Evolutionary conservation across 2,888 invertebrate species (phyloP), one percentile per base, ranked within the genome.

Genomic region (Bimastos eiseni): DNA sequence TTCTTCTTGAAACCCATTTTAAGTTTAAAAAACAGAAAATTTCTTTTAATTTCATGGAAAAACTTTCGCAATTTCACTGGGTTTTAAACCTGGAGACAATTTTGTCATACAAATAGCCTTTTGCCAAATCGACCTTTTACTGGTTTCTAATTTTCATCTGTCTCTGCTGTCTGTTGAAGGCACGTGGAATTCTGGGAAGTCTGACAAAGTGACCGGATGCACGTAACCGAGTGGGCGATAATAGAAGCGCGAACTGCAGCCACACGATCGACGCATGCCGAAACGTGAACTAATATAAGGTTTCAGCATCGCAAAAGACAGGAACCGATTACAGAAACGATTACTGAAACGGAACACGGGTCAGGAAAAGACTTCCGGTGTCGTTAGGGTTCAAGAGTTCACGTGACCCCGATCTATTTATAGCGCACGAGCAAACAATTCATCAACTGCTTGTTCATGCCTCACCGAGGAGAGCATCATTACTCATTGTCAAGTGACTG

Each of bases 101-200:
- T 86, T 86, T 36, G 19, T 37, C 86, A 2, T 2, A 13, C 6
- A 5, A 49, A 86, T 24, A 33, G 21, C 4, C 36, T 86, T 86
- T 86, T 86, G 2, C 36, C 24, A 17, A 21, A n/a, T 86, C 36
- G 24, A 8, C 11, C 19, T 24, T 86, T 86, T 5, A 36, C 86
- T 86, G 37, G 86, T 86, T 86, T 86, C 86, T 86, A 36, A 86
- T 13, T 36, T 36, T 36, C 24, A 19, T 34, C 86, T 86, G 86
- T 86, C 86, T 86, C 86, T 86, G 86, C 86, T 86, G 30, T 70
- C 86, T 86, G 34, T 86, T 86, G 86, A 86, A 86, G 86, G 86
- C 86, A 86, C 37, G 37, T 36, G 86, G 86, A 86, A 37, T 36
- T 36, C 86, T 86, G 86, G 37, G 86, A 86, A 86, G 86, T 86